phyloP scores from a whole-genome alignment of 2,797 vertebrate genomes.

The Hybognathus amarus region DNA sequence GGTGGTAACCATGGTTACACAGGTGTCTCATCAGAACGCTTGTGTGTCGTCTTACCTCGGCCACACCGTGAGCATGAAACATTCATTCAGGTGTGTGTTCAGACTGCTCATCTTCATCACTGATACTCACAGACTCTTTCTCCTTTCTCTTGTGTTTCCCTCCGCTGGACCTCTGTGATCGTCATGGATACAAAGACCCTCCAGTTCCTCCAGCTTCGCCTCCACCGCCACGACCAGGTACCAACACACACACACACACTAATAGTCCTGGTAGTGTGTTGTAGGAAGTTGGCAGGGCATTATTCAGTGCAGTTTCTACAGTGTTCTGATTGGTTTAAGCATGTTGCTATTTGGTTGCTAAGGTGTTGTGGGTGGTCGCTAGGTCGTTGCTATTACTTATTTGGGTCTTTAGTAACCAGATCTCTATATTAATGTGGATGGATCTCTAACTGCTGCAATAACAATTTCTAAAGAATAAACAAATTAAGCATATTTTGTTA shows the following conservation, averaged over 20 bases:
- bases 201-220: constrained; percentile 79
- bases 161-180: constrained; percentile 41
- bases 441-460: too few species aligned
- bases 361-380: too few species aligned
- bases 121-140: constrained; percentile 2
- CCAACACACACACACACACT: constrained; percentile 5
- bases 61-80: constrained; percentile 50
- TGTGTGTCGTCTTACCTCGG: constrained; percentile 43
- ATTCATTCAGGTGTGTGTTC: constrained; percentile 44
- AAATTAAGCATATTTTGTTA: too few species aligned
- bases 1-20: constrained; percentile 45
- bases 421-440: too few species aligned
- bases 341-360: too few species aligned
- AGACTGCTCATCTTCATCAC: constrained; percentile 1
- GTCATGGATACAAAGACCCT: constrained; percentile 72
- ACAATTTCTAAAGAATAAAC: too few species aligned
- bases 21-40: constrained; percentile 39
- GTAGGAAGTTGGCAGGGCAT: too few species aligned
- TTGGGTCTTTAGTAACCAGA: too few species aligned
- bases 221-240: constrained; percentile 76
- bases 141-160: constrained; percentile 29
- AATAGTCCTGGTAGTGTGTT: too few species aligned
- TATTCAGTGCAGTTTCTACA: too few species aligned
- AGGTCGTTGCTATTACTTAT: too few species aligned
- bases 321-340: too few species aligned